Evolutionary conservation across 2,888 invertebrate species (phyloP).

Genomic region (Macaria notata): DNA sequence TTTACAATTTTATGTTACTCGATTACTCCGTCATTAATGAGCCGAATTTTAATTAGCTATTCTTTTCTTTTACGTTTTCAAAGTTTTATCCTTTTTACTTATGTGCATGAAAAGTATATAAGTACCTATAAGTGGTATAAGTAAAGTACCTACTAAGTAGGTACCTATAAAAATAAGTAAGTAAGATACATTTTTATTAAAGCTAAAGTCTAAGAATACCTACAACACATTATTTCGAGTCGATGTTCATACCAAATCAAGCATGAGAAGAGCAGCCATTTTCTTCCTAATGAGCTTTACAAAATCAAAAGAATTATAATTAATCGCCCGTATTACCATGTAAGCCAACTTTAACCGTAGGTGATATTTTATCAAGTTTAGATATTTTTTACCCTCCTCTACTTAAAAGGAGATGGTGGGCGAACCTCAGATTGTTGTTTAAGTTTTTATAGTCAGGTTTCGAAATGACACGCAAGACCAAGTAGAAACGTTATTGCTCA

Average conservation of each 20-base stretch:
- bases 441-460: conserved; percentile 27
- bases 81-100: too few species aligned
- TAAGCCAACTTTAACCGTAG: conserved; percentile 37
- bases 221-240: background rate
- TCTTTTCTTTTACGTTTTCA: too few species aligned
- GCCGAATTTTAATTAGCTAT: too few species aligned
- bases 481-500: conserved; percentile 19
- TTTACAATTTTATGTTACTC: too few species aligned
- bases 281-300: conserved; percentile 13
- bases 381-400: conserved; percentile 46
- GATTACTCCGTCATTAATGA: too few species aligned
- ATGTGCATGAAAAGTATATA: too few species aligned
- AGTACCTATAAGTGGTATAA: too few species aligned
- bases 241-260: conserved; percentile 2
- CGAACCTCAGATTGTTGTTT: conserved; percentile 46
- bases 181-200: too few species aligned
- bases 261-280: conserved; percentile 8
- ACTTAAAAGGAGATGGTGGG: conserved; percentile 59
- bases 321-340: conserved; percentile 25
- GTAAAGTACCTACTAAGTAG: too few species aligned
- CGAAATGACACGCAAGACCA: conserved; percentile 23
- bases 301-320: conserved; percentile 24
- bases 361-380: conserved; percentile 43
- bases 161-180: too few species aligned
- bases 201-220: background rate